phyloP scores from a whole-genome alignment of 2,888 invertebrate genomes.

The Matsumyia berberina region DNA sequence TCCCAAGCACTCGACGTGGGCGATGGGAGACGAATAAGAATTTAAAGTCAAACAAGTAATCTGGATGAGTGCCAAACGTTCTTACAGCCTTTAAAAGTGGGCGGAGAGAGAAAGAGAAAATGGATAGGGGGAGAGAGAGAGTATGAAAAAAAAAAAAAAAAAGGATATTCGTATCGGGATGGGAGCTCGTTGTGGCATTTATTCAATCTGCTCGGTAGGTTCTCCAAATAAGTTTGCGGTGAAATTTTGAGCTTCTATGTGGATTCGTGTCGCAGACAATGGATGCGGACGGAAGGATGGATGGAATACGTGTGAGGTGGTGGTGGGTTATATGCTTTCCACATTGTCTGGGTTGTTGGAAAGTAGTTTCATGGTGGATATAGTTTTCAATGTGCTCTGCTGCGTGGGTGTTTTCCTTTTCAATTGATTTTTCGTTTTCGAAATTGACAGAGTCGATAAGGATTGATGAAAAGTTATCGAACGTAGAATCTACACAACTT shows the following conservation, averaged over 20 bases:
- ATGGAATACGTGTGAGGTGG: conserved; percentile 19
- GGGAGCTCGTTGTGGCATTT: conserved; percentile 42
- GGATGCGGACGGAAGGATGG: conserved; percentile 23
- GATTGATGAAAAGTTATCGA: conserved; percentile 7
- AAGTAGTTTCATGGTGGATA: conserved; percentile 28
- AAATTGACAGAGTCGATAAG: not conserved
- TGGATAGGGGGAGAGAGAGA: not conserved
- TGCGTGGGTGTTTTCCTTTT: conserved; percentile 41
- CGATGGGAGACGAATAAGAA: conserved; percentile 18
- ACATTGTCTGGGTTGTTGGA: conserved; percentile 39
- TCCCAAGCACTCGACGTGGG: conserved; percentile 13
- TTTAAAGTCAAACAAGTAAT: conserved; percentile 42
- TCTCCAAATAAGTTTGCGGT: conserved; percentile 48
- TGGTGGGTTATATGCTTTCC: conserved; percentile 37
- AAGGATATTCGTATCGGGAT: conserved; percentile 47
- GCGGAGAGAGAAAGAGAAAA: not conserved
- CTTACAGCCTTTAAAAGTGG: conserved; percentile 33
- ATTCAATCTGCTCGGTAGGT: conserved; percentile 51
- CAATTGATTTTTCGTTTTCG: conserved; percentile 46
- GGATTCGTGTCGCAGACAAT: conserved; percentile 61
- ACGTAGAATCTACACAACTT: no score
- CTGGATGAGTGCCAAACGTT: conserved; percentile 69
- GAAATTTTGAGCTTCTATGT: conserved; percentile 55
- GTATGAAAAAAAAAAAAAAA: conserved; percentile 26
- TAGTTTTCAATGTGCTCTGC: not conserved